phyloP scores from a whole-genome alignment of 2,888 invertebrate genomes.

The Matsumyia berberina region DNA sequence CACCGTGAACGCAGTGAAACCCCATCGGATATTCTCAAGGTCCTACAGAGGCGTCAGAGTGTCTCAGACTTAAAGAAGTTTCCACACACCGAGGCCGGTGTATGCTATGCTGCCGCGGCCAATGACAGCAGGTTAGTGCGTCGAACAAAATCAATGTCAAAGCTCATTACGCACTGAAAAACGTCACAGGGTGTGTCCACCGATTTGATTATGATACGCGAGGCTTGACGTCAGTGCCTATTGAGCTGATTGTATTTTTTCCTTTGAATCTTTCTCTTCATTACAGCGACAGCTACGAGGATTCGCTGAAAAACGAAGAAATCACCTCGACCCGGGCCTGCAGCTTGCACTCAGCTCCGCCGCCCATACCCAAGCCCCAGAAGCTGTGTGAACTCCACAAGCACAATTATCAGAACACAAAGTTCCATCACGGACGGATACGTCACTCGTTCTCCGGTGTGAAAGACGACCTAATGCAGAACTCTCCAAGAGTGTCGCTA shows the following conservation, averaged over 20 bases:
- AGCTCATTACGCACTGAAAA: conserved; percentile 44
- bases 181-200: background rate
- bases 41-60: conserved; percentile 75
- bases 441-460: conserved; percentile 84
- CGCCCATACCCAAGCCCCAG: conserved; percentile 55
- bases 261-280: conserved; percentile 27
- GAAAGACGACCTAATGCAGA: conserved; percentile 83
- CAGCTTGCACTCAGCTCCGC: conserved; percentile 79
- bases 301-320: conserved; percentile 88
- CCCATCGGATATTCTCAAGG: conserved; percentile 81
- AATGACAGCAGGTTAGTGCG: conserved; percentile 82
- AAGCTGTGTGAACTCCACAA: conserved; percentile 74
- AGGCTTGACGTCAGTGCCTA: conserved; percentile 7
- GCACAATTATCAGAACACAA: conserved; percentile 82
- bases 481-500: conserved; percentile 82
- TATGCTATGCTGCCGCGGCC: conserved; percentile 70
- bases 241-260: conserved; percentile 27
- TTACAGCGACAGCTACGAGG: conserved; percentile 90
- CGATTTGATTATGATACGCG: background rate
- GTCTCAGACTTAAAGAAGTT: conserved; percentile 66
- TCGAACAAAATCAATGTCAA: conserved; percentile 15
- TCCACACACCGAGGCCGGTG: conserved; percentile 64
- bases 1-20: conserved; percentile 82
- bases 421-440: conserved; percentile 82
- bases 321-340: conserved; percentile 55